Evolutionary conservation across 2,888 invertebrate genomes (phyloP).

Genomic region (Drosophila tanythrix): DNA sequence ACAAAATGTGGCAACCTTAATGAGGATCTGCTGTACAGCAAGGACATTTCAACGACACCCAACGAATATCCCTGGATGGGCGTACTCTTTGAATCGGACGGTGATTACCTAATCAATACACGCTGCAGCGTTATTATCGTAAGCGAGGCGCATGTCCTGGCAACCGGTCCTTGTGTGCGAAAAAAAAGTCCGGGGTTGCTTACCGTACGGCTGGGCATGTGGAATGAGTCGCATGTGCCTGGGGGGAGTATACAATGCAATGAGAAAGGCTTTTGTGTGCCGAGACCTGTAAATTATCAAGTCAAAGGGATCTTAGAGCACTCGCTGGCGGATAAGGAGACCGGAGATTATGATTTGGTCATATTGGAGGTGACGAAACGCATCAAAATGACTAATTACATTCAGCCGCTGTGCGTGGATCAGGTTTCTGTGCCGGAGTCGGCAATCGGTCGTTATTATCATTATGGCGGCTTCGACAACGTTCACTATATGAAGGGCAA

Average conservation of each 20-base stretch:
- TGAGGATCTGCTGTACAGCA: conserved; percentile 49
- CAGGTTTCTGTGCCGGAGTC: conserved; percentile 38
- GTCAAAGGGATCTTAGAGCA: conserved; percentile 50
- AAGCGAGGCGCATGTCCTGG: conserved; percentile 48
- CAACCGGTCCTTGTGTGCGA: conserved; percentile 56
- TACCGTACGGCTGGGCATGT: conserved; percentile 53
- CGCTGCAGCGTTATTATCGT: conserved; percentile 58
- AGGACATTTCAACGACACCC: conserved; percentile 34
- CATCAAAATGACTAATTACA: conserved; percentile 42
- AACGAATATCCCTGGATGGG: conserved; percentile 65
- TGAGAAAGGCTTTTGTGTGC: conserved; percentile 58
- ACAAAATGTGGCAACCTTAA: conserved; percentile 49
- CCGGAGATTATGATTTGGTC: conserved; percentile 58
- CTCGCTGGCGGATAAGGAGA: conserved; percentile 57
- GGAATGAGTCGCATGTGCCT: conserved; percentile 34
- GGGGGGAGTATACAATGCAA: conserved; percentile 46
- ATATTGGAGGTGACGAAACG: conserved; percentile 40
- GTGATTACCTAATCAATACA: conserved; percentile 1
- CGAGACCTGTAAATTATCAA: conserved; percentile 42
- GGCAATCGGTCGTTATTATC: conserved; percentile 44
- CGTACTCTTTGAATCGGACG: conserved; percentile 19
- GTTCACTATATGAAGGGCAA: conserved; percentile 32
- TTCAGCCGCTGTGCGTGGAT: conserved; percentile 58
- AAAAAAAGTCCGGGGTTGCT: conserved; percentile 19
- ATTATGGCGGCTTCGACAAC: conserved; percentile 49